phyloP scores from a whole-genome alignment of 2,797 vertebrate genomes.

The Catamblyrhynchus diadema region DNA sequence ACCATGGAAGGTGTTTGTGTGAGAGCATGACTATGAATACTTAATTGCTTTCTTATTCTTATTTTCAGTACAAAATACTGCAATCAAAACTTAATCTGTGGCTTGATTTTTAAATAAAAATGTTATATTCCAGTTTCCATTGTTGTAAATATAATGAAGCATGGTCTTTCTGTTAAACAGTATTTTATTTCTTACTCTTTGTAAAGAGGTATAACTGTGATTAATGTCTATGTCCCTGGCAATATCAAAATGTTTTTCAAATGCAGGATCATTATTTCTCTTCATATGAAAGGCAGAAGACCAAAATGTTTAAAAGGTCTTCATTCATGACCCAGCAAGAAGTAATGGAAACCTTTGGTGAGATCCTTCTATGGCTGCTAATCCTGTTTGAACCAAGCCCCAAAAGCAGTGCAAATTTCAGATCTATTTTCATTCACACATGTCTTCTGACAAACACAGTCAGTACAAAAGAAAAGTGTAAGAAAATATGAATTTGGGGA shows the following conservation, averaged over 20 bases:
- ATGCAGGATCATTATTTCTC: neutral
- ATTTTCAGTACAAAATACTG: slow-evolving; percentile 42
- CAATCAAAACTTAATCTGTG: slow-evolving; percentile 56
- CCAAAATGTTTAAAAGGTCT: neutral
- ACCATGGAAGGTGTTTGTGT: slow-evolving; percentile 61
- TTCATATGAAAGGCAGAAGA: neutral
- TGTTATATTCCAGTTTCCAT: neutral
- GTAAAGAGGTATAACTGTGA: neutral
- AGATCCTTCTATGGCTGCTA: neutral
- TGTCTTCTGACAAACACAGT: neutral
- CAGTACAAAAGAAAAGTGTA: neutral
- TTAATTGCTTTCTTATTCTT: slow-evolving; percentile 68
- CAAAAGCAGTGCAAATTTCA: neutral
- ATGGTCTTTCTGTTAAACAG: neutral
- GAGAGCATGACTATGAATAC: slow-evolving; percentile 46
- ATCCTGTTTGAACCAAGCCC: neutral
- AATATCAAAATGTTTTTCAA: slow-evolving; percentile 21
- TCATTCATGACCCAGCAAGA: neutral
- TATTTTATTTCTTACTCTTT: neutral
- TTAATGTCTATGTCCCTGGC: neutral
- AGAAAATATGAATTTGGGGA: neutral
- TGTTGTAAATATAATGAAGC: slow-evolving; percentile 48
- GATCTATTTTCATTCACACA: neutral
- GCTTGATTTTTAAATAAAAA: slow-evolving; percentile 52
- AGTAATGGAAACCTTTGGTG: neutral